Conservation (phyloP, 2,888 invertebrate genomes). For the Hofmannophila pseudospretella region DNA sequence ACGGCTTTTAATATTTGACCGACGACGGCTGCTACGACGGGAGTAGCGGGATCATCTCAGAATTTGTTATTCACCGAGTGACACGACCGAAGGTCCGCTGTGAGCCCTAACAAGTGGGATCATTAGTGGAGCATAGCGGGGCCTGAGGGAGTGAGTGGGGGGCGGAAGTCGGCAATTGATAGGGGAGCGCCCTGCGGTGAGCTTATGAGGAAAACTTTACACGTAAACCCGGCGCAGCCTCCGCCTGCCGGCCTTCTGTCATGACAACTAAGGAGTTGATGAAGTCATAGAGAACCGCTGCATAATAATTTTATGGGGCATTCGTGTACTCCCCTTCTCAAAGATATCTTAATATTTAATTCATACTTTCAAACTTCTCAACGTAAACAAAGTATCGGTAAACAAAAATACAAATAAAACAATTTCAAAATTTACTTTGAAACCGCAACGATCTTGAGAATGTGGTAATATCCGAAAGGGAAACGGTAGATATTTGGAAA, state of each 20-base stretch:
- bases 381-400: too few species aligned
- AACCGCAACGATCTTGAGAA: constrained; percentile 4
- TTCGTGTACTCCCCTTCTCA: not conserved
- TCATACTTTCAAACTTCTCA: not conserved
- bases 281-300: constrained; percentile 39
- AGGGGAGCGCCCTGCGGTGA: constrained; percentile 68
- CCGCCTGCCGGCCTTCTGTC: constrained; percentile 27
- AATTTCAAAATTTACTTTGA: not conserved
- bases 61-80: constrained; percentile 74
- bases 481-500: constrained; percentile 9
- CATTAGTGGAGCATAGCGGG: constrained; percentile 59
- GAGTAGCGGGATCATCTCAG: constrained; percentile 52
- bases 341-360: not conserved
- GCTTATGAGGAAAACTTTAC: constrained; percentile 72
- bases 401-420: too few species aligned
- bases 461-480: constrained; percentile 7
- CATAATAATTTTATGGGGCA: constrained; percentile 19
- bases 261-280: constrained; percentile 32
- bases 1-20: constrained; percentile 36
- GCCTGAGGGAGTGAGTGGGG: constrained; percentile 22
- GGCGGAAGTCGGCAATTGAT: constrained; percentile 56
- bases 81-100: constrained; percentile 68
- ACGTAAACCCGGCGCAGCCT: constrained; percentile 53
- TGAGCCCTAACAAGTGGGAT: constrained; percentile 76
- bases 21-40: constrained; percentile 25